Evolutionary conservation across 37 sponge, comb jelly and placozoan species (phyloP).

Genomic region (Halisarca cf. caerulea): DNA sequence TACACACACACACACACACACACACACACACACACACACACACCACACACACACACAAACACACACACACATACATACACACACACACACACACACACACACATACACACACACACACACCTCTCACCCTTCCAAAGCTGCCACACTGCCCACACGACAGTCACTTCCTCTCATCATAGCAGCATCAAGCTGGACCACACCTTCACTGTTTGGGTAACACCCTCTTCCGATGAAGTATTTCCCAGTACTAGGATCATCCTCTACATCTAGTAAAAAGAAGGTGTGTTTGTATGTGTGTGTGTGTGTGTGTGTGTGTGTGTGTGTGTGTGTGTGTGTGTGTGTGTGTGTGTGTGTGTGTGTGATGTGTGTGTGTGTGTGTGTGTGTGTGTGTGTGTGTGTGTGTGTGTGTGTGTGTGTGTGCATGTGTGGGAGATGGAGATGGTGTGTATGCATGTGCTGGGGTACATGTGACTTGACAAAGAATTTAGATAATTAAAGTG

Average conservation of each 20-base stretch:
- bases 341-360: neutral
- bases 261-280: constrained; percentile 48
- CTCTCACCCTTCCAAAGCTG: constrained; percentile 63
- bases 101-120: too few species aligned
- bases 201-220: constrained; percentile 70
- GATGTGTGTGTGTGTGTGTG: neutral
- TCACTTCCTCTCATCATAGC: constrained; percentile 78
- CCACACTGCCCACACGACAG: constrained; percentile 68
- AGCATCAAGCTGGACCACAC: constrained; percentile 77
- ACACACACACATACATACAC: too few species aligned
- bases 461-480: too few species aligned
- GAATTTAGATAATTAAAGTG: too few species aligned
- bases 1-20: too few species aligned
- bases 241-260: constrained; percentile 72
- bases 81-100: too few species aligned
- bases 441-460: too few species aligned
- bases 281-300: neutral
- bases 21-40: too few species aligned
- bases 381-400: constrained; percentile 16
- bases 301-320: neutral
- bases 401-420: too few species aligned
- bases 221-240: constrained; percentile 67
- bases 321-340: constrained; percentile 10
- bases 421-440: too few species aligned
- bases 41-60: too few species aligned